These are phyloP conservation scores for Neoniphon sammara DNA, from an alignment of 2,797 vertebrate species.

Conservation along the genomic window DNA sequence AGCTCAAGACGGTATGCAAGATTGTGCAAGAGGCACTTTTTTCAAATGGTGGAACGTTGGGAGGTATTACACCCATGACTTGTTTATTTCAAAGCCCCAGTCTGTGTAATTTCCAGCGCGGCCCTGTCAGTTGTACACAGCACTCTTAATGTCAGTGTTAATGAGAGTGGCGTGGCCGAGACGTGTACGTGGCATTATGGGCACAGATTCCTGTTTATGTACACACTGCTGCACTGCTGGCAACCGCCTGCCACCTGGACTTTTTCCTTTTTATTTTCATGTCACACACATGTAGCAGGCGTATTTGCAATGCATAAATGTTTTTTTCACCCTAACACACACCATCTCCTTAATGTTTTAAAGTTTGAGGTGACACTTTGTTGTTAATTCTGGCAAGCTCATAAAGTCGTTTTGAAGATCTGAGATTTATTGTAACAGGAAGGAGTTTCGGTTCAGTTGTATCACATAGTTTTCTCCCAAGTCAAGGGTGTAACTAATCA, in stretches of 20 bases:
- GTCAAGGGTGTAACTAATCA: not conserved
- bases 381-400: no score
- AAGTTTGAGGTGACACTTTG: no score
- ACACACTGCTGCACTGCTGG: not conserved
- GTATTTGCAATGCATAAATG: not conserved
- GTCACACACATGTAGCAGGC: not conserved
- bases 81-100: conserved; percentile 43
- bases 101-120: conserved; percentile 47
- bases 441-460: no score
- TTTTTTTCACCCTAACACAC: not conserved
- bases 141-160: not conserved
- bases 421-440: no score
- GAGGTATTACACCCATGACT: conserved; percentile 33
- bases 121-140: conserved; percentile 27
- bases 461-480: no score
- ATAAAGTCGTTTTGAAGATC: no score
- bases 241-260: not conserved
- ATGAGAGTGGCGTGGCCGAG: not conserved
- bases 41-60: conserved; percentile 30
- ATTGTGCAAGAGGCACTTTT: conserved; percentile 54
- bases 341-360: not conserved
- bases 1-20: conserved; percentile 36
- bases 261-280: not conserved
- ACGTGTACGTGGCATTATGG: not conserved
- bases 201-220: conserved; percentile 13